A percentile compares a stretch with the other conserved stretches of the same genome.
phyloP scores from a whole-genome alignment of 2,797 vertebrate genomes.

The Gobio occitaniae region DNA sequence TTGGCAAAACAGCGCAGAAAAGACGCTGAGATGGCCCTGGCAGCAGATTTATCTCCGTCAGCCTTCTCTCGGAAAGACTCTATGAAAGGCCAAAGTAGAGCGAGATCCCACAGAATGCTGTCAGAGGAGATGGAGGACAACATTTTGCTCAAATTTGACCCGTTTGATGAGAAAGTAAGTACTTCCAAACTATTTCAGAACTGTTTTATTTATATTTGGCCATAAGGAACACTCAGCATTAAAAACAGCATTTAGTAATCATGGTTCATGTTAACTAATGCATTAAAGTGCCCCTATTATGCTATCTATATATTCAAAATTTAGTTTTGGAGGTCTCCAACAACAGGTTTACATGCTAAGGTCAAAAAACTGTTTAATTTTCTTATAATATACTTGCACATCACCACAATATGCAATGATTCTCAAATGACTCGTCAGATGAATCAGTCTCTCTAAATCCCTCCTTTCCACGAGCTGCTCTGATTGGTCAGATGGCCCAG shows the following conservation, averaged over 20 bases:
- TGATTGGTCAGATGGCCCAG: no score
- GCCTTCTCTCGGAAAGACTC: slow-evolving; percentile 71
- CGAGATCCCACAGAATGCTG: slow-evolving; percentile 73
- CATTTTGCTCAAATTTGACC: slow-evolving; percentile 66
- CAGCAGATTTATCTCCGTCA: slow-evolving; percentile 76
- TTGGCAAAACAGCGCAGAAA: slow-evolving; percentile 57
- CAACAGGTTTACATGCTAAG: no score
- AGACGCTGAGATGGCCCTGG: slow-evolving; percentile 75
- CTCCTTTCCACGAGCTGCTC: no score
- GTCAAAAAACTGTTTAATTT: no score
- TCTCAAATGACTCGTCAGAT: no score
- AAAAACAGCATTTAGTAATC: neutral
- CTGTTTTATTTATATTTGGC: neutral
- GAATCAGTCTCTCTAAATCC: no score
- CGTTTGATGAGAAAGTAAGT: slow-evolving; percentile 69
- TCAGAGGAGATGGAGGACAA: slow-evolving; percentile 77
- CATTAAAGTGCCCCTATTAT: neutral
- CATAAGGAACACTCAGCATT: neutral
- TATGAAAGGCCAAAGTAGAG: slow-evolving; percentile 67
- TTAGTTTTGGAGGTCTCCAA: no score
- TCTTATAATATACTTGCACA: no score
- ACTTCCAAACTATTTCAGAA: neutral
- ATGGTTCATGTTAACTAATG: neutral
- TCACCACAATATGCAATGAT: no score
- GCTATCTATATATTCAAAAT: no score